These are phyloP conservation scores for Parnassius mnemosyne DNA, from an alignment of 2,888 invertebrate genomes.

Conservation along the genomic window DNA sequence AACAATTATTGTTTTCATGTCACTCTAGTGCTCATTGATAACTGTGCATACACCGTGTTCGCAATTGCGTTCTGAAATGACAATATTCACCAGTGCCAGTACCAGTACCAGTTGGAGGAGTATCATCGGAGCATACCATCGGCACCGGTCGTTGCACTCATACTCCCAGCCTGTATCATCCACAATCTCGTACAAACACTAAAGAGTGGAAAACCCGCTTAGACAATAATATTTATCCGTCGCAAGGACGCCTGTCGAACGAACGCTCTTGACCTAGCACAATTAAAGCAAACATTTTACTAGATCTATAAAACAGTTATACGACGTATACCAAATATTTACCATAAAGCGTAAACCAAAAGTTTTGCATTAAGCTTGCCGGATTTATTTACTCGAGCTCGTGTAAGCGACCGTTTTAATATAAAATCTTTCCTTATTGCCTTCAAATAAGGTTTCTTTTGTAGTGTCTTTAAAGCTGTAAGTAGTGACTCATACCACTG, in stretches of 20 bases:
- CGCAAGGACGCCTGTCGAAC: conserved; percentile 79
- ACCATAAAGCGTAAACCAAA: conserved; percentile 81
- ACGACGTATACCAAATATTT: conserved; percentile 80
- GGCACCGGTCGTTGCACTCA: conserved; percentile 44
- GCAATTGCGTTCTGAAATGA: too few relatives aligned
- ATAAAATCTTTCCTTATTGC: conserved; percentile 46
- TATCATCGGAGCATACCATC: not conserved
- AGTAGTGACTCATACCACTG: conserved; percentile 45
- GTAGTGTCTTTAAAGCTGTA: not conserved
- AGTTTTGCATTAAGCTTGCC: conserved; percentile 78
- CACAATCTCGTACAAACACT: conserved; percentile 65
- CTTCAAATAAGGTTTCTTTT: conserved; percentile 35
- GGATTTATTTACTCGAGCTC: conserved; percentile 71
- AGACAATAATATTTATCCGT: conserved; percentile 79
- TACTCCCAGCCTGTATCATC: conserved; percentile 53
- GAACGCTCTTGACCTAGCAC: conserved; percentile 79
- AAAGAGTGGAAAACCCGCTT: conserved; percentile 76
- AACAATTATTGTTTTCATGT: too few relatives aligned
- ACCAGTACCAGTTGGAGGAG: too few relatives aligned
- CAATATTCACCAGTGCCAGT: too few relatives aligned
- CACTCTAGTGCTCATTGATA: too few relatives aligned
- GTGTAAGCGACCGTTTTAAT: conserved; percentile 48
- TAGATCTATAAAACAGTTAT: conserved; percentile 79
- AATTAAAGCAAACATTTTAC: conserved; percentile 80
- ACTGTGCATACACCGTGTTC: too few relatives aligned